Evolutionary conservation across 2,888 invertebrate genomes (phyloP), one percentile per base, ranked within the genome.

Genomic region (Pedicia rivosa): DNA sequence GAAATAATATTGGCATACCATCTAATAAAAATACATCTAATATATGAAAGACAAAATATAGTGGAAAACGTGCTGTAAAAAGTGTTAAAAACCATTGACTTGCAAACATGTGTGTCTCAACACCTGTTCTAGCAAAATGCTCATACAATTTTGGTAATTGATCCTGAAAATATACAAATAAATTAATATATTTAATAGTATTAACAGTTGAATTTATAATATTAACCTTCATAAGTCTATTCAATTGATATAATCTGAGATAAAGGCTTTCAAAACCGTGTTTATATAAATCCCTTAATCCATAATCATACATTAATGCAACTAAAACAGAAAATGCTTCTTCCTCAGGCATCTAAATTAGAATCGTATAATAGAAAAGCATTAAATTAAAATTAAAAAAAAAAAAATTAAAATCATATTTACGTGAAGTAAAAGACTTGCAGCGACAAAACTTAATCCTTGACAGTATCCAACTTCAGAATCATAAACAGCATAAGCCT

Each of bases 31-130:
- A 97, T 34, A 98, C 78, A 58, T 99, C 98, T 42, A 99, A 70
- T 38, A 98, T 94, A 59, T 91, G 91, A 65, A 94, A 99, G 22
- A 98, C 78, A 65, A 97, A 78, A 52, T 83, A 88, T 26, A 99
- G 68, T 0, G 98, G 98, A 63, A 99, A 99, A 53, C 97, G 80
- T 22, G 98, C 97, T 2, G 98, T 98, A 66, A 92, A 99, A n/a
- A 98, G 70, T 0, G 98, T 98, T 37, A 99, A 75, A 68, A 99
- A 97, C 98, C 98, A 98, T 64, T 98, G 98, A 5, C 91, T 92
- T 15, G 97, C 97, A 59, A 90, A 98, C 95, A 95, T 97, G 65
- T 98, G 97, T 19, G 90, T 83, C 62, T 98, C 97, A 34, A 98
- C 79, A 35, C 79, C 78, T 41, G 69, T 78, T 72, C 63, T 78